These are phyloP conservation scores for Arion vulgaris DNA, from an alignment of 1,140 invertebrate species.

Conservation along the genomic window DNA sequence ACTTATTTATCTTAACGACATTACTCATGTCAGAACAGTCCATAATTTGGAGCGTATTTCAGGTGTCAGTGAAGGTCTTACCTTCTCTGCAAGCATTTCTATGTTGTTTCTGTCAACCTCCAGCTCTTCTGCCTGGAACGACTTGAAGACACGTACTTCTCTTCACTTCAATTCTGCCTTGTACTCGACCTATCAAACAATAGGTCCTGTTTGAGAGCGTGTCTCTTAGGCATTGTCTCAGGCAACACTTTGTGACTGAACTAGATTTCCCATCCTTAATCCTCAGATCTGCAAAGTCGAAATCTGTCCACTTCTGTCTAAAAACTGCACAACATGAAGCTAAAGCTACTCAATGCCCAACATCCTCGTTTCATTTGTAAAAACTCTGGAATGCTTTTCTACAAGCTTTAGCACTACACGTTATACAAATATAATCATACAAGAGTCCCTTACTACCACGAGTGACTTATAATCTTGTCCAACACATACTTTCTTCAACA, in stretches of 20 bases:
- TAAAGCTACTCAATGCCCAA: not conserved
- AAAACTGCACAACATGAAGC: not conserved
- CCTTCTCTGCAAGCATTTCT: not conserved
- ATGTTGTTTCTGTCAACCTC: constrained; percentile 19
- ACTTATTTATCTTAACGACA: no score
- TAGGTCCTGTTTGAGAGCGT: constrained; percentile 21
- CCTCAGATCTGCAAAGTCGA: not conserved
- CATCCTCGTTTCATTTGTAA: not conserved
- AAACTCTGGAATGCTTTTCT: not conserved
- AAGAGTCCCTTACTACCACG: not conserved
- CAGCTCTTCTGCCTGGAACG: no score
- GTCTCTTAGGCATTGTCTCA: not conserved
- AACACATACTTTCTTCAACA: not conserved
- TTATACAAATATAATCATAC: not conserved
- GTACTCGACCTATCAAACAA: constrained; percentile 17
- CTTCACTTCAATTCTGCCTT: not conserved
- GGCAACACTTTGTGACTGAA: constrained; percentile 20
- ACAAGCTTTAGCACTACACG: not conserved
- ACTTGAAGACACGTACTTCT: not conserved
- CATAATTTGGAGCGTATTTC: constrained; percentile 11
- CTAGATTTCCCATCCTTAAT: constrained; percentile 26
- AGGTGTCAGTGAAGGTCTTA: constrained; percentile 19
- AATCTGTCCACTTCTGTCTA: not conserved
- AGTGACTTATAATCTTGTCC: not conserved
- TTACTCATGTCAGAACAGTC: no score